phyloP scores from a whole-genome alignment of 2,888 invertebrate genomes.

The Apocheima hispidaria region DNA sequence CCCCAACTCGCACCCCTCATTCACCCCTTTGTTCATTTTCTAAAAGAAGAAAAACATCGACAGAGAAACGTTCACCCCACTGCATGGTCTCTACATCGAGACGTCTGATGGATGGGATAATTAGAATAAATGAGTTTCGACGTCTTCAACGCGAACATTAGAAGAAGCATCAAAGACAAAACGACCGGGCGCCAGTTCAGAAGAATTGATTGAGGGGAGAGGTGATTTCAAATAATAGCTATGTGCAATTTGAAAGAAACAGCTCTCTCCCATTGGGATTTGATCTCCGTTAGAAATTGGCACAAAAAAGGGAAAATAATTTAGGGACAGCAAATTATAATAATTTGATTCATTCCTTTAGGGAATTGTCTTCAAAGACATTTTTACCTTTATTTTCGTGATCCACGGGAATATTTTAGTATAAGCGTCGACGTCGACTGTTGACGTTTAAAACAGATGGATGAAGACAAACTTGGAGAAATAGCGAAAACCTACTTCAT shows the following conservation, averaged over 20 bases:
- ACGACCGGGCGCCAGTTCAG: conserved; percentile 39
- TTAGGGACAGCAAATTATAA: conserved; percentile 48
- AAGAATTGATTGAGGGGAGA: conserved; percentile 44
- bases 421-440: conserved; percentile 33
- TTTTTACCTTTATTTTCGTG: conserved; percentile 42
- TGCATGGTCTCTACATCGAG: conserved; percentile 52
- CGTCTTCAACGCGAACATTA: conserved; percentile 49
- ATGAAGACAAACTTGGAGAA: conserved; percentile 55
- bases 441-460: conserved; percentile 41
- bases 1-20: conserved; percentile 51
- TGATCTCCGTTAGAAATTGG: conserved; percentile 48
- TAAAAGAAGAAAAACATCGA: conserved; percentile 53
- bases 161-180: conserved; percentile 50
- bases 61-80: conserved; percentile 55
- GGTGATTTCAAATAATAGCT: conserved; percentile 56
- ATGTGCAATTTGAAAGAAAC: conserved; percentile 60
- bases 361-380: conserved; percentile 44
- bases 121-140: conserved; percentile 59
- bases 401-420: conserved; percentile 37
- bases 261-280: conserved; percentile 47
- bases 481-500: conserved; percentile 65
- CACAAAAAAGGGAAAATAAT: conserved; percentile 42
- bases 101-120: conserved; percentile 51
- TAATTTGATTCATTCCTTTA: conserved; percentile 46
- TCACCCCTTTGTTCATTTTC: conserved; percentile 60